Percentiles rank a stretch among this genome's conserved stretches.
Conservation (phyloP, 2,113 vertebrate species). For the Reinhardtius hippoglossoides region DNA sequence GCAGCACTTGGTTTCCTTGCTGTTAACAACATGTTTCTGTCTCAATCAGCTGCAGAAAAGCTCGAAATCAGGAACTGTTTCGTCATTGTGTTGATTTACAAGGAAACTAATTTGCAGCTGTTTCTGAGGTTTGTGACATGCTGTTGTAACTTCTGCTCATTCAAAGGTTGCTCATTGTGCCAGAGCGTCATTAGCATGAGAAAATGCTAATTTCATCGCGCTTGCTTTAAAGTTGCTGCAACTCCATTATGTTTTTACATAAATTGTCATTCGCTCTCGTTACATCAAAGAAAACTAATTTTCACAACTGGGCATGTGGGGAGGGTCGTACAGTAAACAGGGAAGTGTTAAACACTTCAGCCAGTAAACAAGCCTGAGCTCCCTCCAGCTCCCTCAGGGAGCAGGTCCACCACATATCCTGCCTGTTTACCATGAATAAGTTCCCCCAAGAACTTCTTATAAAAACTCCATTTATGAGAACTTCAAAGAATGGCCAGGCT, state of each 20-base stretch:
- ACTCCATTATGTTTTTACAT: constrained; percentile 54
- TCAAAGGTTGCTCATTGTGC: constrained; percentile 31
- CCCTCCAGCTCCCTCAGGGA: constrained; percentile 49
- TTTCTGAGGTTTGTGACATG: constrained; percentile 1
- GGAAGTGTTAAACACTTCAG: constrained; percentile 59
- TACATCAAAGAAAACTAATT: constrained; percentile 62
- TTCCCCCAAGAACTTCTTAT: constrained; percentile 47
- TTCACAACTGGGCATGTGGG: constrained; percentile 27
- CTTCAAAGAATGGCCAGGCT: constrained; percentile 65
- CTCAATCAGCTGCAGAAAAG: constrained; percentile 10
- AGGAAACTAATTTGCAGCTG: constrained; percentile 19
- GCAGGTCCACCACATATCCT: constrained; percentile 36
- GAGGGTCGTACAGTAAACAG: constrained; percentile 38
- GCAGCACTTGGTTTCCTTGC: constrained; percentile 30
- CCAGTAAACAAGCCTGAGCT: constrained; percentile 68
- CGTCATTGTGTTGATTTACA: constrained; percentile 22
- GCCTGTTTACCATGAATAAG: constrained; percentile 54
- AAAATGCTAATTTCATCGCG: constrained; percentile 49
- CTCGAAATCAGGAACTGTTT: constrained; percentile 2
- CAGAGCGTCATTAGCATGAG: constrained; percentile 40
- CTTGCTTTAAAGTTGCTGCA: constrained; percentile 37
- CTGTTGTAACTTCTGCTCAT: constrained; percentile 8
- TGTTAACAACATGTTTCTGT: constrained; percentile 25
- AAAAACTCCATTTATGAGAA: constrained; percentile 58
- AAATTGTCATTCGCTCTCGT: constrained; percentile 58